Conservation (phyloP, 2,888 invertebrate genomes). For the Tortrix viridana region DNA sequence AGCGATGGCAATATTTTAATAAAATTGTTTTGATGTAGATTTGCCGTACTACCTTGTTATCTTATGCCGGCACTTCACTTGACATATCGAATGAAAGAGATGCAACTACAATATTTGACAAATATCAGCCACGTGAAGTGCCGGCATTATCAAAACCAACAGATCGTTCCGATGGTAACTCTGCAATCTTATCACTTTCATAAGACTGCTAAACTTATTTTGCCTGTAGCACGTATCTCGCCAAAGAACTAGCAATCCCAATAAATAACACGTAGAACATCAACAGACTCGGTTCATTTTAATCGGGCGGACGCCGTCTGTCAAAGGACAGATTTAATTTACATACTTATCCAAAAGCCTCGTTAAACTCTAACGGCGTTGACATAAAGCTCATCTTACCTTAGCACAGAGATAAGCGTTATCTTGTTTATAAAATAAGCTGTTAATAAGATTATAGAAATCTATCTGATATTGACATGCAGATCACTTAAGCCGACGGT, state of each 20-base stretch:
- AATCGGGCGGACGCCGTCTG: slow-evolving; percentile 37
- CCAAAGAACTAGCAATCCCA: slow-evolving; percentile 16
- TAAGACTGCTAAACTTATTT: neutral
- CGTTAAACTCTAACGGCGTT: neutral
- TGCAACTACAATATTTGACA: no score
- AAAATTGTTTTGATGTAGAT: no score
- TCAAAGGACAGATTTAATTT: slow-evolving; percentile 38
- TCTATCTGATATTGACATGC: slow-evolving; percentile 36
- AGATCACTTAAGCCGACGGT: slow-evolving; percentile 28
- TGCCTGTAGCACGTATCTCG: no score
- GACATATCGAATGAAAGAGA: no score
- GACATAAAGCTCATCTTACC: slow-evolving; percentile 8
- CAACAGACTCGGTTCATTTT: slow-evolving; percentile 35
- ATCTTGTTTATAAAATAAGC: slow-evolving; percentile 25
- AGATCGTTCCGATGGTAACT: neutral
- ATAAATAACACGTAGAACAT: neutral
- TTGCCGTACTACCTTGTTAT: no score
- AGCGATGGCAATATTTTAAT: no score
- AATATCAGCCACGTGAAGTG: no score
- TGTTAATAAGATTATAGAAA: slow-evolving; percentile 36
- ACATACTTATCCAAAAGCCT: slow-evolving; percentile 12
- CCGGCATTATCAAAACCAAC: no score
- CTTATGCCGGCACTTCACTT: no score
- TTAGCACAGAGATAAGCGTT: neutral
- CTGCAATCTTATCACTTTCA: neutral